Conservation (phyloP, 2,888 invertebrate species). For the Drosophila infuscata region DNA sequence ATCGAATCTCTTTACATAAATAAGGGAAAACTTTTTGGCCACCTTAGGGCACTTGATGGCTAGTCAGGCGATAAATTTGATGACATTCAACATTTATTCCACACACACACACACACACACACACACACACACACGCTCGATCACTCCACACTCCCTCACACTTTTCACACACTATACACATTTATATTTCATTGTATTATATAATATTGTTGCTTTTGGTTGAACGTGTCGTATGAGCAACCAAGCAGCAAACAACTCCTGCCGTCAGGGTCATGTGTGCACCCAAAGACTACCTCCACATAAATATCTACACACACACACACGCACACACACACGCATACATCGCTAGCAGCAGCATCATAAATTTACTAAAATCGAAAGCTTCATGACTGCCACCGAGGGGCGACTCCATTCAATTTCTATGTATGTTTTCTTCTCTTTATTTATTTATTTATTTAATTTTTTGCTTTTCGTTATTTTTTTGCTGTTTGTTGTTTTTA, state of each 20-base stretch:
- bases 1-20: conserved; percentile 42
- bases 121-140: neutral
- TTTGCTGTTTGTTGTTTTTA: conserved; percentile 31
- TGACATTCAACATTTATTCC: conserved; percentile 63
- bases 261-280: conserved; percentile 49
- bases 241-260: conserved; percentile 67
- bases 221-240: conserved; percentile 60
- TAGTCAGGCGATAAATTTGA: conserved; percentile 73
- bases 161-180: conserved; percentile 11
- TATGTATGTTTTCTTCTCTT: conserved; percentile 31
- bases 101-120: neutral
- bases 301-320: conserved; percentile 10
- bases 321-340: neutral
- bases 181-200: conserved; percentile 52
- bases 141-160: neutral
- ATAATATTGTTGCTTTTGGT: conserved; percentile 44
- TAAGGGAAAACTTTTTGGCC: conserved; percentile 23
- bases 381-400: conserved; percentile 37
- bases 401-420: conserved; percentile 64
- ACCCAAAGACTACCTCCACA: conserved; percentile 28
- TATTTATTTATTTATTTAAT: conserved; percentile 3
- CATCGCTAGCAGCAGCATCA: conserved; percentile 46
- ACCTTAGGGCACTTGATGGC: conserved; percentile 56
- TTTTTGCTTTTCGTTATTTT: neutral
- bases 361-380: conserved; percentile 64